Percentiles rank a stretch among this genome's conserved stretches.
Conservation (phyloP, 2,113 vertebrate species). For the Xiphophorus maculatus region DNA sequence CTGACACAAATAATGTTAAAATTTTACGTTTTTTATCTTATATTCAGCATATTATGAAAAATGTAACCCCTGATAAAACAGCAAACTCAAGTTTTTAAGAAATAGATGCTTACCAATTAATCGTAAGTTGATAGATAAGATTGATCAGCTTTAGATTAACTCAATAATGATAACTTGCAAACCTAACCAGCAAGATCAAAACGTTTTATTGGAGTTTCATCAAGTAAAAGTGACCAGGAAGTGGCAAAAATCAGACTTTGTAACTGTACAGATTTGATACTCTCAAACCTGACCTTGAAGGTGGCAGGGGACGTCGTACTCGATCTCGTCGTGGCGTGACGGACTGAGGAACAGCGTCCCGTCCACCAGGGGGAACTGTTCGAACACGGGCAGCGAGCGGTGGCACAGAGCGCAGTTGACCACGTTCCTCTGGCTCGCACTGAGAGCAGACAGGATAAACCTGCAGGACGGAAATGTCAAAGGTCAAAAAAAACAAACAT, state of each 20-base stretch:
- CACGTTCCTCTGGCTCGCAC: constrained; percentile 94
- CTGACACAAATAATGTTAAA: too few relatives aligned
- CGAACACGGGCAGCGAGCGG: constrained; percentile 92
- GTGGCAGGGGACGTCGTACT: constrained; percentile 98
- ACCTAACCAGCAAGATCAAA: too few relatives aligned
- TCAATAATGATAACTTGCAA: too few relatives aligned
- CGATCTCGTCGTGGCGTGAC: constrained; percentile 96
- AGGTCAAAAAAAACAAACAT: not conserved
- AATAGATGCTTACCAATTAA: too few relatives aligned
- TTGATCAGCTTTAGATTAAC: too few relatives aligned
- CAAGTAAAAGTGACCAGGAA: not conserved
- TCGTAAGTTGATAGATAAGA: too few relatives aligned
- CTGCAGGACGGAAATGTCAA: constrained; percentile 62
- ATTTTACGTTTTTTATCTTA: too few relatives aligned
- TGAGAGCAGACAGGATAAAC: constrained; percentile 97
- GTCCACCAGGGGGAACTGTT: constrained; percentile 97
- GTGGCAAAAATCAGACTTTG: not conserved
- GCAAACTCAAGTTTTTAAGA: too few relatives aligned
- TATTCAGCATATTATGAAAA: too few relatives aligned
- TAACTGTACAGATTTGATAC: not conserved
- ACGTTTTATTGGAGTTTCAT: not conserved
- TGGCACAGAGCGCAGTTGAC: constrained; percentile 98
- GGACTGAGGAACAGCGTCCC: constrained; percentile 98
- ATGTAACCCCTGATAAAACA: too few relatives aligned
- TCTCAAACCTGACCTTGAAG: constrained; percentile 87